Evolutionary conservation across 2,797 vertebrate species (phyloP), one percentile per base, ranked within the genome.

Genomic region (Podarcis lilfordi): DNA sequence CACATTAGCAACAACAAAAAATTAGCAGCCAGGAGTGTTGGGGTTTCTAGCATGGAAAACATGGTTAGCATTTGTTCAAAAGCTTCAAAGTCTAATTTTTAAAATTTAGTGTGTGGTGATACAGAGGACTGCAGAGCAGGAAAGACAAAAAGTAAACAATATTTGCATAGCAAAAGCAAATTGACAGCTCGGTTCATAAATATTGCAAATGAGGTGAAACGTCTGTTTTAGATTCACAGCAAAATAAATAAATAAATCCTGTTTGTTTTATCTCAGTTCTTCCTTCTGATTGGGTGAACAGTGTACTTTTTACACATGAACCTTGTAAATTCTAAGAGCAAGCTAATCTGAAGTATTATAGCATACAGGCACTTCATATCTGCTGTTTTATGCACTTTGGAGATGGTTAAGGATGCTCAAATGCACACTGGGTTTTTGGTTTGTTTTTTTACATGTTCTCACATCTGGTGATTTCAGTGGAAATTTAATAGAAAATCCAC

Each of bases 81-180:
- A 93, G 75, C 92, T 94, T 94, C 93, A 94, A 95, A 93, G 86
- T 89, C 93, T 0, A 0, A 45, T 93, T 93, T 93, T 90, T 93
- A 93, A 43, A 77, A 59, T 90, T 95, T 80, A 81, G 11, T 32
- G 88, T 91, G 32, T 19, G 13, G 83, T 92, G 85, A 90, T 86
- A 92, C 72, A 90, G 83, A 37, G n/a, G 86, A 88, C 78, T 89
- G 86, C 94, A 96, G 92, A 82, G 59, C 94, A 88, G 90, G 75
- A 92, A 77, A 92, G 91, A 95, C 87, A 91, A 86, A 81, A 84
- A 94, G 88, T 92, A 94, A 96, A 93, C 89, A 94, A 78, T 25
- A 95, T 96, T 94, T 96, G 55, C 95, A 89, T 92, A 95, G 78
- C 80, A 92, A 95, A 94, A 91, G 45, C 32, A 93, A 82, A 94